A percentile compares a stretch with the other conserved stretches of the same genome.
Conservation (phyloP, 2,113 vertebrate species). For the Onychostruthus taczanowskii region DNA sequence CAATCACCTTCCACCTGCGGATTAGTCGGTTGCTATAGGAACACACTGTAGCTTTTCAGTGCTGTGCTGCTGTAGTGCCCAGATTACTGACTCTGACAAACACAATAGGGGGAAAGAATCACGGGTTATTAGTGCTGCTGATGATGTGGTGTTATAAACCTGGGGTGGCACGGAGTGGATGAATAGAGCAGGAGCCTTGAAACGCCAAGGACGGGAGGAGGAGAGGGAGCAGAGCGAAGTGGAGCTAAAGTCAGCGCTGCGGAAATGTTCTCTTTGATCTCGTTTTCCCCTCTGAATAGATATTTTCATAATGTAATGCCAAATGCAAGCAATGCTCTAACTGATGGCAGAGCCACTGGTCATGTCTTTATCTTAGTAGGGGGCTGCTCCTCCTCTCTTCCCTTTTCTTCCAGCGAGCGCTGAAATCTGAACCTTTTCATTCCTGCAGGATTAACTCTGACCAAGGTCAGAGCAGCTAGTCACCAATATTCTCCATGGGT, state of each 20-base stretch:
- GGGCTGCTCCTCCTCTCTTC: neutral
- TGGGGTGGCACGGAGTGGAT: neutral
- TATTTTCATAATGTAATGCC: constrained; percentile 59
- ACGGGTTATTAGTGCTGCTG: constrained; percentile 32
- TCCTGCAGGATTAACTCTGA: constrained; percentile 50
- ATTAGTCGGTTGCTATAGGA: constrained; percentile 69
- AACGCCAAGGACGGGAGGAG: constrained; percentile 3
- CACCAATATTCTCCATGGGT: neutral
- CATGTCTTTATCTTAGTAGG: neutral
- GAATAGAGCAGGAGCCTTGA: constrained; percentile 13
- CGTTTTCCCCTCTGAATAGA: constrained; percentile 32
- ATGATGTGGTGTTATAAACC: constrained; percentile 16
- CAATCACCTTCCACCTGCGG: constrained; percentile 58
- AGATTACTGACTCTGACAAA: constrained; percentile 48
- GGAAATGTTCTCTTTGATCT: constrained; percentile 55
- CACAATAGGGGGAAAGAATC: constrained; percentile 47
- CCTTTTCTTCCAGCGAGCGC: neutral
- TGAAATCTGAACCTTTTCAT: constrained; percentile 33
- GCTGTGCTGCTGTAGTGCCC: constrained; percentile 19
- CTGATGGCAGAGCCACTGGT: constrained; percentile 1
- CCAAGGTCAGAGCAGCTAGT: constrained; percentile 33
- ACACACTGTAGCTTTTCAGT: constrained; percentile 51
- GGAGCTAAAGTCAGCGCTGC: constrained; percentile 10
- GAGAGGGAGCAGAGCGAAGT: constrained; percentile 41
- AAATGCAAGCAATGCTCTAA: neutral